Evolutionary conservation across 2,113 vertebrate species (phyloP).

Genomic region (Todiramphus chloris): DNA sequence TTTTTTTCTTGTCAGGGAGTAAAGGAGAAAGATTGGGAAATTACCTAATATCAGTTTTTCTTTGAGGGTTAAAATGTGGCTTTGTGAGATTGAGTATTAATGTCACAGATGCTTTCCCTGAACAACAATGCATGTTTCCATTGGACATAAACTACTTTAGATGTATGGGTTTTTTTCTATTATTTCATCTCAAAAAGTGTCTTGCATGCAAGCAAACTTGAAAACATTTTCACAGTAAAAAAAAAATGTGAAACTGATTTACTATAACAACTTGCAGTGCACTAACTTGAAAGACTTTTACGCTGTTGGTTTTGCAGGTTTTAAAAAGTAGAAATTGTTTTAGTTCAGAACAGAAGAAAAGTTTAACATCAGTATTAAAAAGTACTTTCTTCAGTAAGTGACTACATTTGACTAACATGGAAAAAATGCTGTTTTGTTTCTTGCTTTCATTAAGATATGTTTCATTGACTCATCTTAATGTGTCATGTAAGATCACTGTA

Average conservation of each 20-base stretch:
- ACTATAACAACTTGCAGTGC: conserved; percentile 12
- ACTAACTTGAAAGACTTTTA: conserved; percentile 58
- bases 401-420: conserved; percentile 51
- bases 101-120: not conserved
- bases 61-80: not conserved
- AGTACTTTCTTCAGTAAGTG: conserved; percentile 58
- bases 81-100: not conserved
- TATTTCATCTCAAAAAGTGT: not conserved
- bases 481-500: not conserved
- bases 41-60: not conserved
- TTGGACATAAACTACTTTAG: not conserved
- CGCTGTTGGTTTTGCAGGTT: conserved; percentile 64
- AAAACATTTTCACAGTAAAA: conserved; percentile 11
- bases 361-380: conserved; percentile 51
- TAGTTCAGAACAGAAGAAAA: conserved; percentile 57
- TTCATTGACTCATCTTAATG: conserved; percentile 19
- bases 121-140: conserved; percentile 9
- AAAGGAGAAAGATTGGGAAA: not conserved
- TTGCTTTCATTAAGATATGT: conserved; percentile 19
- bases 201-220: not conserved
- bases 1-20: not conserved
- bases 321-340: conserved; percentile 60
- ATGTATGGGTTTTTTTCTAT: not conserved
- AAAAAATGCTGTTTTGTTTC: conserved; percentile 40
- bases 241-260: conserved; percentile 28